Conservation (phyloP, 2,113 vertebrate genomes). For the Haemorhous mexicanus region DNA sequence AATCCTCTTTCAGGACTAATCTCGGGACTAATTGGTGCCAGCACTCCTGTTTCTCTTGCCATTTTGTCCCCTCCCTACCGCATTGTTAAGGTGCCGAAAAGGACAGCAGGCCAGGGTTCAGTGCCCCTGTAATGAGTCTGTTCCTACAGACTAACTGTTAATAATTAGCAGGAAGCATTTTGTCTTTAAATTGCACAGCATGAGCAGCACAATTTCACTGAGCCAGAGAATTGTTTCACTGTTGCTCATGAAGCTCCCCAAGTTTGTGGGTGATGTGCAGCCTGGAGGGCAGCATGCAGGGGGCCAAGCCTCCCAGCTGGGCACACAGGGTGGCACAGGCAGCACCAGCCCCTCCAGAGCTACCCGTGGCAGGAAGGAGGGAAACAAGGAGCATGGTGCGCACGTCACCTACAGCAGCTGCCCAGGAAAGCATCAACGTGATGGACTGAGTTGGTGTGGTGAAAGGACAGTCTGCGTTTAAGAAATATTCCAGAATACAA, state of each 20-base stretch:
- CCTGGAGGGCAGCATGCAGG: not conserved
- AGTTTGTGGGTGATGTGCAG: not conserved
- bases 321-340: not conserved
- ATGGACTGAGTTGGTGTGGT: not conserved
- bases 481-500: not conserved
- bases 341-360: rapidly evolving
- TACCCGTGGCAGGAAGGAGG: not conserved
- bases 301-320: rapidly evolving
- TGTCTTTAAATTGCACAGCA: conserved; percentile 70
- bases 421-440: rapidly evolving
- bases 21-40: conserved; percentile 73
- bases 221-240: conserved; percentile 23
- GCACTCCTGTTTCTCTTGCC: conserved; percentile 18
- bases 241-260: not conserved
- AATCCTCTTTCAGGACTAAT: conserved; percentile 83
- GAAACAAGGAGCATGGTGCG: not conserved
- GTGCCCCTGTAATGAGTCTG: conserved; percentile 36
- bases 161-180: conserved; percentile 76
- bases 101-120: conserved; percentile 48
- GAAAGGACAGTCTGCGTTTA: not conserved
- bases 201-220: conserved; percentile 40
- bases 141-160: conserved; percentile 65
- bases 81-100: conserved; percentile 52
- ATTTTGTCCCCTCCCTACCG: not conserved
- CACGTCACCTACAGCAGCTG: not conserved